phyloP scores from a whole-genome alignment of 2,888 invertebrate species.

The Pseudeuparius sepicola region DNA sequence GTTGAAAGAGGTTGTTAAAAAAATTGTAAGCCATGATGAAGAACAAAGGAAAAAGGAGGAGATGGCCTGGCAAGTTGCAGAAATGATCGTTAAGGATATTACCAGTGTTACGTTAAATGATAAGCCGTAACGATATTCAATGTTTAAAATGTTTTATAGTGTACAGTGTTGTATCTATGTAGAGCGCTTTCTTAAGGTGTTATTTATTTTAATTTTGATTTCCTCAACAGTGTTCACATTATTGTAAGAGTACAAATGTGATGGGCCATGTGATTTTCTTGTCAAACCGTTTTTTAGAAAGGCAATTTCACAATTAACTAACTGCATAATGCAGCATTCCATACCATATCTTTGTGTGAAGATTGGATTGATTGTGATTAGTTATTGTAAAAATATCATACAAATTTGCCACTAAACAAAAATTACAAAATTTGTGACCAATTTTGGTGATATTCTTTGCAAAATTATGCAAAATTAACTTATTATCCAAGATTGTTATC shows the following conservation, averaged over 20 bases:
- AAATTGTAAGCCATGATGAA: slow-evolving; percentile 72
- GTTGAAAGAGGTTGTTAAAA: slow-evolving; percentile 55
- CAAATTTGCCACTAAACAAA: no score
- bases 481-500: no score
- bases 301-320: neutral
- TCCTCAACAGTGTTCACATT: neutral
- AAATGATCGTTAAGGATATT: slow-evolving; percentile 94
- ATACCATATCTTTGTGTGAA: no score
- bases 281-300: neutral
- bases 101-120: slow-evolving; percentile 72
- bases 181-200: no score
- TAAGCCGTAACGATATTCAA: slow-evolving; percentile 10
- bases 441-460: no score
- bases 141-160: neutral
- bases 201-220: no score
- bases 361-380: no score
- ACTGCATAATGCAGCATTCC: no score
- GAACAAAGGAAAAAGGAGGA: slow-evolving; percentile 88
- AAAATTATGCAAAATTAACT: no score
- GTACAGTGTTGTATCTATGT: no score
- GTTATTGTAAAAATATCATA: no score
- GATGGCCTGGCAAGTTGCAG: slow-evolving; percentile 94
- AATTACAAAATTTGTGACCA: no score
- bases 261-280: slow-evolving; percentile 1
- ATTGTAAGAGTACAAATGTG: neutral